Conservation (phyloP, 2,888 invertebrate species). For the Diabrotica balteata region DNA sequence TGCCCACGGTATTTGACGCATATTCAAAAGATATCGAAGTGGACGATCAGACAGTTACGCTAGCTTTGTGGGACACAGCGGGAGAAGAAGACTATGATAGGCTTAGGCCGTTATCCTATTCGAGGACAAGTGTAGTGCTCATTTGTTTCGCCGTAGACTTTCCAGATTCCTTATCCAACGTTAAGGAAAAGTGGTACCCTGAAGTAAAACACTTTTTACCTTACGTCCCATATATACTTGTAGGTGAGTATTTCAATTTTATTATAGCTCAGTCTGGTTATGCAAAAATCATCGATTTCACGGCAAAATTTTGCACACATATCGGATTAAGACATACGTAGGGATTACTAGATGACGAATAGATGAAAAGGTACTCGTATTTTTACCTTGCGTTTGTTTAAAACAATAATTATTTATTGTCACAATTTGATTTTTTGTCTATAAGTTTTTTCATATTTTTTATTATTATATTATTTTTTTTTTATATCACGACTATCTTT, state of each 20-base stretch:
- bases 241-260: background rate
- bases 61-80: conserved; percentile 66
- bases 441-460: too few relatives aligned
- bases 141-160: conserved; percentile 71
- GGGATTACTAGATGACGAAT: too few relatives aligned
- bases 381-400: too few relatives aligned
- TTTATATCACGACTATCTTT: too few relatives aligned
- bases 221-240: conserved; percentile 67
- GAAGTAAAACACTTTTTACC: conserved; percentile 70
- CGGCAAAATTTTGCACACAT: too few relatives aligned
- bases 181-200: conserved; percentile 70
- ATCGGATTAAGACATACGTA: too few relatives aligned
- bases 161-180: conserved; percentile 68
- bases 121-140: conserved; percentile 69
- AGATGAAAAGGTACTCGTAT: too few relatives aligned
- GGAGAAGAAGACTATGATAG: conserved; percentile 67
- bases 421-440: too few relatives aligned
- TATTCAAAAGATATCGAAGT: conserved; percentile 61
- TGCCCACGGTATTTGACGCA: conserved; percentile 60
- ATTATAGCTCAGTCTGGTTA: too few relatives aligned
- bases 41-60: conserved; percentile 60
- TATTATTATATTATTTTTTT: too few relatives aligned
- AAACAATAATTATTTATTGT: too few relatives aligned
- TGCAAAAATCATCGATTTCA: too few relatives aligned
- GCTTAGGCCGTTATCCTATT: conserved; percentile 65